phyloP scores from a whole-genome alignment of 2,888 invertebrate genomes.

The Drosophila parthenogenetica region DNA sequence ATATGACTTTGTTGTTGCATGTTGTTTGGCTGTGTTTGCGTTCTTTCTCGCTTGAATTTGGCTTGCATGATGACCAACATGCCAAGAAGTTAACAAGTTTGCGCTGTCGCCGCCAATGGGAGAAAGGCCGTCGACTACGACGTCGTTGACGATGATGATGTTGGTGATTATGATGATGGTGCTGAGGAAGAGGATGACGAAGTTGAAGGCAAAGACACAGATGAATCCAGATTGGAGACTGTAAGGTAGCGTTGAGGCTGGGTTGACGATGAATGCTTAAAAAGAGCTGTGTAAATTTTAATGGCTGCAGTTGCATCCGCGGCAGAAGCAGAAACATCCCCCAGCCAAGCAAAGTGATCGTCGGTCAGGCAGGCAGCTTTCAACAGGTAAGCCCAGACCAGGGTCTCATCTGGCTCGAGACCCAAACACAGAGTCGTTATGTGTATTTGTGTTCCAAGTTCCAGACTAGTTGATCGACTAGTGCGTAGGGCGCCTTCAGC shows the following conservation, averaged over 20 bases:
- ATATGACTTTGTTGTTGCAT: conserved; percentile 52
- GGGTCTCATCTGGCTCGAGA: conserved; percentile 2
- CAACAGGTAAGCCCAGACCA: conserved; percentile 52
- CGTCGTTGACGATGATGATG: conserved; percentile 44
- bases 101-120: conserved; percentile 75
- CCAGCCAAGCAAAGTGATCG: conserved; percentile 26
- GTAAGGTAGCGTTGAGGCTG: conserved; percentile 36
- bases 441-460: conserved; percentile 43
- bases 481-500: conserved; percentile 59
- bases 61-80: conserved; percentile 78
- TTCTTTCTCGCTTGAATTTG: conserved; percentile 54
- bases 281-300: conserved; percentile 77
- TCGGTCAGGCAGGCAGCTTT: conserved; percentile 53
- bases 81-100: conserved; percentile 80
- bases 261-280: conserved; percentile 61
- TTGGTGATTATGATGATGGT: conserved; percentile 37
- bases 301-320: conserved; percentile 73
- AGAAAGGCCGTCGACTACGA: conserved; percentile 69
- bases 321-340: conserved; percentile 32
- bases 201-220: conserved; percentile 42
- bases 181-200: conserved; percentile 33
- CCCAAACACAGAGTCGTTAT: conserved; percentile 25
- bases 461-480: conserved; percentile 39
- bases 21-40: conserved; percentile 48
- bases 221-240: conserved; percentile 49